Evolutionary conservation across 2,797 vertebrate species (phyloP).

Genomic region (Carduelis carduelis): DNA sequence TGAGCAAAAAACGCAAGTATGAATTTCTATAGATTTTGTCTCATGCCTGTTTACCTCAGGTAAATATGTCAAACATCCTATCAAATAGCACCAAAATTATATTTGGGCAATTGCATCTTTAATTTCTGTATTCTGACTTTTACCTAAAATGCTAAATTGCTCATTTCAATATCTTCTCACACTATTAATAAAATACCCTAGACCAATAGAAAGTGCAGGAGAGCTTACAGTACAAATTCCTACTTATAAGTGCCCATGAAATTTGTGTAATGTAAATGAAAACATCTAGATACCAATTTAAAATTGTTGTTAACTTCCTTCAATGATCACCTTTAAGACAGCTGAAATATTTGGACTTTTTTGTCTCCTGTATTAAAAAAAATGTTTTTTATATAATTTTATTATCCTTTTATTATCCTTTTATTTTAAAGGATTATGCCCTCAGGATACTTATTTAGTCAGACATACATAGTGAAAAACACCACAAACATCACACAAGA

Average conservation of each 20-base stretch:
- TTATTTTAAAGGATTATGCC: neutral
- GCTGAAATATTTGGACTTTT: neutral
- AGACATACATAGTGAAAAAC: neutral
- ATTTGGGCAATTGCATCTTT: neutral
- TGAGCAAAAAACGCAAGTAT: neutral
- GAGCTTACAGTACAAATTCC: neutral
- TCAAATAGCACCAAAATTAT: neutral
- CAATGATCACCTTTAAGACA: neutral
- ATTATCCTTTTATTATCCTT: no score
- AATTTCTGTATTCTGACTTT: neutral
- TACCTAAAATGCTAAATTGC: neutral
- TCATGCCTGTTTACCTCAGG: neutral
- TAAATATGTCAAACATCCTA: neutral
- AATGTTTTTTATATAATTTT: accelerated
- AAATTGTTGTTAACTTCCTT: neutral
- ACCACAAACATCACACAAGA: accelerated
- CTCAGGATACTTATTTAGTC: neutral
- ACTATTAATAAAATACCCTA: neutral
- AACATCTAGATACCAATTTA: neutral
- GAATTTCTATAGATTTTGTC: neutral
- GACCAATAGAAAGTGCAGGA: neutral
- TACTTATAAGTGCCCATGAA: neutral
- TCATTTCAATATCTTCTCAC: neutral
- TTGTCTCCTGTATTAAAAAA: neutral
- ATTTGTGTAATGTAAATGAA: neutral